Percentiles rank a stretch among this genome's conserved stretches.
Conservation (phyloP, 1,140 invertebrate genomes). For the Drosophila navojoa region DNA sequence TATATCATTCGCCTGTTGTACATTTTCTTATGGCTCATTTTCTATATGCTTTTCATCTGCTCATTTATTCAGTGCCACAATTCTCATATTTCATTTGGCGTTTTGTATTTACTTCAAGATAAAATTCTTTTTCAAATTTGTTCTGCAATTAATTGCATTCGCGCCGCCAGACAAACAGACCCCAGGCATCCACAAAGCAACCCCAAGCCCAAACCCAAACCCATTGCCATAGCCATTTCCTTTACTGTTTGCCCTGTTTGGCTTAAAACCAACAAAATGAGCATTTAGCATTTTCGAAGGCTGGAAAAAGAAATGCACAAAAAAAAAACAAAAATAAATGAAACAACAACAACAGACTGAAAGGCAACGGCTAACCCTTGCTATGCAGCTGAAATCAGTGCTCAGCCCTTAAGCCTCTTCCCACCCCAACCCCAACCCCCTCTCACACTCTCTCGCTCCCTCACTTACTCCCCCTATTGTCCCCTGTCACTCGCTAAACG, state of each 20-base stretch:
- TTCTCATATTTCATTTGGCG: neutral
- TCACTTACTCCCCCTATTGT: neutral
- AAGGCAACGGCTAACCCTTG: constrained; percentile 44
- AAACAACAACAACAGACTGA: constrained; percentile 14
- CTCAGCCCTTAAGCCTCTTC: constrained; percentile 11
- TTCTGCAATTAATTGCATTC: constrained; percentile 46
- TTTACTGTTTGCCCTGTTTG: neutral
- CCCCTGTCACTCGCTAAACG: constrained; percentile 3
- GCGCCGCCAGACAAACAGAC: constrained; percentile 11
- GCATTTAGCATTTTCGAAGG: constrained; percentile 66
- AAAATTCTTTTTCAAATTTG: constrained; percentile 32
- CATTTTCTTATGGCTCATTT: neutral
- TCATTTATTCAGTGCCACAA: neutral
- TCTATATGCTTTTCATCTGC: too few relatives aligned
- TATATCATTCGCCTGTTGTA: neutral
- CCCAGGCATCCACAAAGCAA: constrained; percentile 9
- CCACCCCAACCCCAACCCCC: constrained; percentile 10
- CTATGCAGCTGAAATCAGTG: constrained; percentile 52
- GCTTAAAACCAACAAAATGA: constrained; percentile 66
- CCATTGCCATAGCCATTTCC: neutral
- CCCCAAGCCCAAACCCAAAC: neutral
- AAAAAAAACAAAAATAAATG: neutral
- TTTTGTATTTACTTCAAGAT: neutral
- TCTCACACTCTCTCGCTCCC: neutral
- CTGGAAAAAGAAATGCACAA: constrained; percentile 3